Base-by-base conservation (phyloP, 2,888 invertebrate species). In the Zaprionus obscuricornis region DNA sequence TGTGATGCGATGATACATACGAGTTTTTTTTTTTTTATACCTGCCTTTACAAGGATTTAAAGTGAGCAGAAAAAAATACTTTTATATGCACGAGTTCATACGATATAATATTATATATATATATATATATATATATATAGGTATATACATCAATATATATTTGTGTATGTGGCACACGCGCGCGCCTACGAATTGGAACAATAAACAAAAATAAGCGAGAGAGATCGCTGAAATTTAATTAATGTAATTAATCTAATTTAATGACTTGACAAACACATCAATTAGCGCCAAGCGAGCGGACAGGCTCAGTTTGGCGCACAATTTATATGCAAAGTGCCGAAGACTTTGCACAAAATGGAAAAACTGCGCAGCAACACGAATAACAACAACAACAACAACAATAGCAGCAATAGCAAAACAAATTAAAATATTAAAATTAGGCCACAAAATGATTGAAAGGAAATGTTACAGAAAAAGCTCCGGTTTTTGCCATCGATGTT, bases 351-450 rank as follows among this genome's bases (percentile, higher is more conserved):
- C 51, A 50, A 64, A 73, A 64, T 66, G 66, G 51, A 47, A 37
- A 52, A 60, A 42, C 39, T 43, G 29, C 49, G 37, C 55, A 27
- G 7, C 20, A 59, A 39, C 47, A 37, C 17, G 45, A 27, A 36
- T 54, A 34, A 31, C 70, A 65, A 51, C 50, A 45, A 51, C 66
- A 45, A 29, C 57, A 52, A 10, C 65, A 34, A 27, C 36, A 27
- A 18, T 17, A 27, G 10, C 3, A 34, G 7, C 47, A 52, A 33
- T 47, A 49, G 22, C 58, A 65, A 74, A 81, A 75, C 83, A 82
- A 84, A 84, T 87, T 86, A 82, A 87, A 81, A 87, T 87, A 84
- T 87, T 86, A 87, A 86, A 86, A 86, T 82, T 75, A 82, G 86
- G 85, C 84, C 74, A 60, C 75, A 85, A 79, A 78, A 75, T 85